Percentiles rank a stretch among this genome's conserved stretches.
phyloP scores from a whole-genome alignment of 2,888 invertebrate species.

The Cheiracanthium punctorium region DNA sequence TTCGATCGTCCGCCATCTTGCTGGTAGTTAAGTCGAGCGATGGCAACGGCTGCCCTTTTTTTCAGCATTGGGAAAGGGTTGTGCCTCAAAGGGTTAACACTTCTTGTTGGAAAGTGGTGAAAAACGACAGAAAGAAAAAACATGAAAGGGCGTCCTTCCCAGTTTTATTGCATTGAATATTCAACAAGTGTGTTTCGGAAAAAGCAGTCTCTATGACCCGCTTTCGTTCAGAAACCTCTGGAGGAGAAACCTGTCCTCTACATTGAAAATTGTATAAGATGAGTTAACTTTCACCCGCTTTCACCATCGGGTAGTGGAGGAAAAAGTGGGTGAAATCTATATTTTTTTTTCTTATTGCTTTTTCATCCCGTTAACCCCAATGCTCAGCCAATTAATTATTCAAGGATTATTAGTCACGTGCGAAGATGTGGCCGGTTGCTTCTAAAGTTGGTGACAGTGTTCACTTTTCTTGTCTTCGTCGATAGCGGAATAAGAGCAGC shows the following conservation, averaged over 20 bases:
- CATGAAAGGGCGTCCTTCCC: background rate
- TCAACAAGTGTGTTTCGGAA: conserved; percentile 5
- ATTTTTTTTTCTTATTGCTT: conserved; percentile 14
- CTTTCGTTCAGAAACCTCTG: conserved; percentile 34
- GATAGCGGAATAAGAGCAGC: too few species aligned
- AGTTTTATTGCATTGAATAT: background rate
- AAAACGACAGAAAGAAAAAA: background rate
- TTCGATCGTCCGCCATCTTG: too few species aligned
- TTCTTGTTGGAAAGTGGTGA: background rate
- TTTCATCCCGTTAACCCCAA: conserved; percentile 55
- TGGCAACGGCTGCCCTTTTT: too few species aligned
- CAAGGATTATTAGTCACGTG: conserved; percentile 58
- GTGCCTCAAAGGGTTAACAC: too few species aligned
- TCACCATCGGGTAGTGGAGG: conserved; percentile 31
- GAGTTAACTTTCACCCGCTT: conserved; percentile 64
- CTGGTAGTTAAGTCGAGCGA: too few species aligned
- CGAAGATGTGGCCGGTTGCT: background rate
- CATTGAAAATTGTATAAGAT: conserved; percentile 51
- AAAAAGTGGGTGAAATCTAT: conserved; percentile 47
- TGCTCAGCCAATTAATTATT: conserved; percentile 58
- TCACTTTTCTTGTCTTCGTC: background rate
- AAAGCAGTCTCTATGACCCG: conserved; percentile 45
- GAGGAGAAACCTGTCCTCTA: conserved; percentile 53
- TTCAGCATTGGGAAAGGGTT: too few species aligned
- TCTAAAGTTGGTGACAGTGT: background rate